These are phyloP conservation scores for Adelognathus sp. DNA, from an alignment of 2,888 invertebrate genomes.

Conservation along the genomic window DNA sequence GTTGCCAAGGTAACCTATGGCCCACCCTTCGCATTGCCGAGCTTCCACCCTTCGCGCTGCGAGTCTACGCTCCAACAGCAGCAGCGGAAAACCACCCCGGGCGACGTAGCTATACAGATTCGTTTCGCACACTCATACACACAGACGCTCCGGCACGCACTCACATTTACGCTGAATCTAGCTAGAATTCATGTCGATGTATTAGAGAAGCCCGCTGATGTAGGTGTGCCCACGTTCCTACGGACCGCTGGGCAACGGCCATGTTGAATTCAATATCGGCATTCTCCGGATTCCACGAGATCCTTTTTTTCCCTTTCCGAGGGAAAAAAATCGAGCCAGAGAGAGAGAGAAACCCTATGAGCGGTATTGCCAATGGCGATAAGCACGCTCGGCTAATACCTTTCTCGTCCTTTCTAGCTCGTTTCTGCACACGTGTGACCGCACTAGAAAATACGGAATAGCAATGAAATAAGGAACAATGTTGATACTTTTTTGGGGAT, in stretches of 20 bases:
- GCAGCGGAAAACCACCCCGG: conserved; percentile 67
- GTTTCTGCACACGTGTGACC: background rate
- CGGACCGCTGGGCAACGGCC: conserved; percentile 74
- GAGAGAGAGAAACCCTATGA: no score
- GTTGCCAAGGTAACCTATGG: conserved; percentile 75
- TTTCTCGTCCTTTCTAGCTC: background rate
- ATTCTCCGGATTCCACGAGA: conserved; percentile 76
- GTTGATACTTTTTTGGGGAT: conserved; percentile 7
- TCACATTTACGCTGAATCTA: conserved; percentile 58
- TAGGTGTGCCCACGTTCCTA: conserved; percentile 39
- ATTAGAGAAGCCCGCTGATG: conserved; percentile 49
- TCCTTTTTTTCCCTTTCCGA: conserved; percentile 64
- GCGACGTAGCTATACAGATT: conserved; percentile 50
- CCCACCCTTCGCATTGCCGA: conserved; percentile 75
- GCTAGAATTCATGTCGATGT: conserved; percentile 35
- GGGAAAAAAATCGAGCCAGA: no score
- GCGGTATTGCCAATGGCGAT: conserved; percentile 14
- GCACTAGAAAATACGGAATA: conserved; percentile 2
- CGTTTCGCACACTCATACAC: no score
- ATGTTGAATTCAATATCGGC: conserved; percentile 81
- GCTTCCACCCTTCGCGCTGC: conserved; percentile 60
- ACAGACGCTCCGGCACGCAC: conserved; percentile 41
- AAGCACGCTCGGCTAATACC: conserved; percentile 10
- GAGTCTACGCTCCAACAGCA: conserved; percentile 53
- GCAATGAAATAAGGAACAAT: background rate